Base-by-base conservation (phyloP, 64 coral and sea anemone species). In the Cladopsammia gracilis region DNA sequence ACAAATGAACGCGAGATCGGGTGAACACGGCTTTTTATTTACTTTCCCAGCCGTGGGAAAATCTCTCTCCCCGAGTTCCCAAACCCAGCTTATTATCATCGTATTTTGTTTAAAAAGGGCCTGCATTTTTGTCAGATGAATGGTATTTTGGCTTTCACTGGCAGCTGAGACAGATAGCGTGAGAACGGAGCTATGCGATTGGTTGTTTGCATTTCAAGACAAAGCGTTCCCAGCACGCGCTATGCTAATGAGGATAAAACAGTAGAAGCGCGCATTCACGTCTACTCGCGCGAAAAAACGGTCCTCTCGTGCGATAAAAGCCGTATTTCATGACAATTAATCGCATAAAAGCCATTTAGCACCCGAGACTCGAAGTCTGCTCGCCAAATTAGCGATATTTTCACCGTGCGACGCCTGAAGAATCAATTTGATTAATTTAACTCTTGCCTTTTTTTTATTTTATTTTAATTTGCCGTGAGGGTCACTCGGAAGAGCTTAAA, bases 11-110 rank as follows among this genome's bases (percentile, higher is more conserved):
- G 45, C 47, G 22, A 84, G 45, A 10, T 19, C 4, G 7, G 61
- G 3, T 19, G 44, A 65, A 23, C 72, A 49, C 45, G 43, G 80
- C 18, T 19, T 47, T 84, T 84, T 84, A 84, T 84, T 84, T 84
- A 84, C 80, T 64, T 84, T 67, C 44, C 62, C 44, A 84, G 80
- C 80, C 80, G 80, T 84, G 80, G 80, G 80, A 84, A 84, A 84
- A 84, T 84, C 80, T 64, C 46, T 84, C 19, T 18, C 61, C 67
- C 42, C 62, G 19, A 67, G 80, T 84, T 84, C 80, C 80, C 80
- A 84, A 84, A 60, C 80, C 61, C 80, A 25, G 60, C 80, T 66
- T 84, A 84, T 67, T 84, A 84, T 67, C 45, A 64, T 84, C 43
- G 42, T 64, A 84, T 84, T 84, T 84, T 84, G 60, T 66, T 84